These are phyloP conservation scores for Eristalis pertinax DNA, from an alignment of 2,888 invertebrate genomes.

Conservation along the genomic window DNA sequence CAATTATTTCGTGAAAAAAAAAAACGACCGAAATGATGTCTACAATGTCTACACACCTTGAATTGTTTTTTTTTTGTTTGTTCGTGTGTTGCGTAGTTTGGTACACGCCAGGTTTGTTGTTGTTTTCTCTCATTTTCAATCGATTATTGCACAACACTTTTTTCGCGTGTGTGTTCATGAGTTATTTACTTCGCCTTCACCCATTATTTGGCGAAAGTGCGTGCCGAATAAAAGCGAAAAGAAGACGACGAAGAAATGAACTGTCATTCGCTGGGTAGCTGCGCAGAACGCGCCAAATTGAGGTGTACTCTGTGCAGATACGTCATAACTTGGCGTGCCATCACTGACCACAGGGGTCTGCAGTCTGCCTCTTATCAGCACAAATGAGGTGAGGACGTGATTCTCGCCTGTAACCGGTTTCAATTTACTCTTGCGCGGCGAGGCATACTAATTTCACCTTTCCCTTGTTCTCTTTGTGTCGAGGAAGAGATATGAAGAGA, in stretches of 20 bases:
- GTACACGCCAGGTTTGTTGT: not conserved
- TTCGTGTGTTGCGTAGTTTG: not conserved
- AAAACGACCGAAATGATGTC: not conserved
- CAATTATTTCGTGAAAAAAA: slow-evolving; percentile 16
- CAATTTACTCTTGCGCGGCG: not conserved
- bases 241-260: not conserved
- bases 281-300: slow-evolving; percentile 47
- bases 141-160: slow-evolving; percentile 56
- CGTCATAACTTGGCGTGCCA: slow-evolving; percentile 8
- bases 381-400: not conserved
- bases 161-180: not conserved
- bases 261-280: not conserved
- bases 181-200: slow-evolving; percentile 12
- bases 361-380: not conserved
- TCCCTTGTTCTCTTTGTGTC: not conserved
- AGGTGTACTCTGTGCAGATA: slow-evolving; percentile 9
- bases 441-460: not conserved
- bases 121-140: slow-evolving; percentile 8
- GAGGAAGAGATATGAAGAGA: not conserved
- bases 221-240: slow-evolving; percentile 14
- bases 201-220: not conserved
- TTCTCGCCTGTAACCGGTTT: slow-evolving; percentile 36
- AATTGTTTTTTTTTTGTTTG: not conserved
- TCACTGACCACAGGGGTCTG: not conserved
- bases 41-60: not conserved